phyloP scores from a whole-genome alignment of 1,140 invertebrate genomes.

The Phymastichus coffea region DNA sequence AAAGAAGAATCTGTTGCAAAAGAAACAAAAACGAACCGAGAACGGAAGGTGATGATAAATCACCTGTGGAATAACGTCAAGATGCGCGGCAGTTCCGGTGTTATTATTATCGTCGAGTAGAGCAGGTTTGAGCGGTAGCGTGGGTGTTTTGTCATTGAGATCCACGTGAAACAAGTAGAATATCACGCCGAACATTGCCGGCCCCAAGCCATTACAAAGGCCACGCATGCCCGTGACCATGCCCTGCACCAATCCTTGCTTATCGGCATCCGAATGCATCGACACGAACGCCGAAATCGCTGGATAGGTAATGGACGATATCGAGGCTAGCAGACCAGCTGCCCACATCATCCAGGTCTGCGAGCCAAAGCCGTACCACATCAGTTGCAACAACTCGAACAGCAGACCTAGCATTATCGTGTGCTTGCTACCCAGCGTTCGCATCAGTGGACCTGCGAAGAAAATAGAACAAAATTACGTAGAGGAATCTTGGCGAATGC shows the following conservation, averaged over 20 bases:
- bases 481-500: no score
- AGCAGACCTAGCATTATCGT: slow-evolving; percentile 95
- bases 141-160: slow-evolving; percentile 72
- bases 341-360: slow-evolving; percentile 98
- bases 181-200: slow-evolving; percentile 92
- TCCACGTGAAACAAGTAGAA: slow-evolving; percentile 99
- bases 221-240: slow-evolving; percentile 97
- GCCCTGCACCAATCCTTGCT: slow-evolving; percentile 97
- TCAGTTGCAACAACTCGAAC: slow-evolving; percentile 95
- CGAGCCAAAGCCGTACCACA: slow-evolving; percentile 95
- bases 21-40: neutral
- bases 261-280: slow-evolving; percentile 92
- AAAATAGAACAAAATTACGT: no score
- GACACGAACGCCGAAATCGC: slow-evolving; percentile 99
- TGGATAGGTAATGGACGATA: slow-evolving; percentile 96
- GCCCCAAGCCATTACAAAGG: slow-evolving; percentile 81
- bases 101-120: slow-evolving; percentile 52
- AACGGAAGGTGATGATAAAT: neutral
- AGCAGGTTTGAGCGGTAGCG: slow-evolving; percentile 47
- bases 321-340: slow-evolving; percentile 91
- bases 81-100: slow-evolving; percentile 53
- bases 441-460: slow-evolving; percentile 91
- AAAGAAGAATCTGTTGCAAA: no score
- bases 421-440: slow-evolving; percentile 89
- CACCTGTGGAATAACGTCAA: slow-evolving; percentile 60